phyloP scores from a whole-genome alignment of 2,888 invertebrate species.

The Leptinotarsa tumamoca region DNA sequence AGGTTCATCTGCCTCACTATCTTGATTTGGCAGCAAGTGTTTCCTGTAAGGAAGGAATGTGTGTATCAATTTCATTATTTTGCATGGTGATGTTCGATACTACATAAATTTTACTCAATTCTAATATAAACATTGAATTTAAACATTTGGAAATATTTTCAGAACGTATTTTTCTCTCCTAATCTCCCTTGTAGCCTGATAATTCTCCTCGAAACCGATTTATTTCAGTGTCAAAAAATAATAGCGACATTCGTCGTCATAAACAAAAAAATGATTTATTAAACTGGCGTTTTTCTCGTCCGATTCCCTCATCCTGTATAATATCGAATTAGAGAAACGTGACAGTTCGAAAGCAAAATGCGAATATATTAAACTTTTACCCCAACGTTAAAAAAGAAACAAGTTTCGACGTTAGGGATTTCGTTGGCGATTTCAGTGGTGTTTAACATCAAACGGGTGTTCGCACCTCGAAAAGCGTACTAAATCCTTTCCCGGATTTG shows the following conservation, averaged over 20 bases:
- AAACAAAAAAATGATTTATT: conserved; percentile 14
- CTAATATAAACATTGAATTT: too few species aligned
- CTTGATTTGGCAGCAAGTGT: too few species aligned
- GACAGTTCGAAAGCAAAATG: conserved; percentile 50
- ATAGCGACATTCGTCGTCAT: neutral
- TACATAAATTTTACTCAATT: too few species aligned
- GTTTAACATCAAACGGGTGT: conserved; percentile 60
- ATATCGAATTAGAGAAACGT: conserved; percentile 40
- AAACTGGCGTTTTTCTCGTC: conserved; percentile 12
- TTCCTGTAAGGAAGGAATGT: too few species aligned
- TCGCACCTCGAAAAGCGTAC: conserved; percentile 63
- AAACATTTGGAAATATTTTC: neutral
- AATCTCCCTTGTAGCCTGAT: neutral
- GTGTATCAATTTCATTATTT: too few species aligned
- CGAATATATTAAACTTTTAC: conserved; percentile 53
- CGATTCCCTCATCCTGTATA: conserved; percentile 29
- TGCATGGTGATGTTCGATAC: too few species aligned
- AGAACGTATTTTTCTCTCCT: neutral
- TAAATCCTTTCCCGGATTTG: conserved; percentile 67
- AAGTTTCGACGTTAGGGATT: conserved; percentile 56
- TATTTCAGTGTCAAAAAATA: neutral
- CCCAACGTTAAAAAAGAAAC: conserved; percentile 50
- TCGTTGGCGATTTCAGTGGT: conserved; percentile 53
- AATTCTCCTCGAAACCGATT: neutral
- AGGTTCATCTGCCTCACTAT: too few species aligned